A percentile compares a stretch with the other conserved stretches of the same genome.
These are phyloP conservation scores for Megalopta genalis DNA, from an alignment of 1,140 invertebrate species.

Conservation along the genomic window DNA sequence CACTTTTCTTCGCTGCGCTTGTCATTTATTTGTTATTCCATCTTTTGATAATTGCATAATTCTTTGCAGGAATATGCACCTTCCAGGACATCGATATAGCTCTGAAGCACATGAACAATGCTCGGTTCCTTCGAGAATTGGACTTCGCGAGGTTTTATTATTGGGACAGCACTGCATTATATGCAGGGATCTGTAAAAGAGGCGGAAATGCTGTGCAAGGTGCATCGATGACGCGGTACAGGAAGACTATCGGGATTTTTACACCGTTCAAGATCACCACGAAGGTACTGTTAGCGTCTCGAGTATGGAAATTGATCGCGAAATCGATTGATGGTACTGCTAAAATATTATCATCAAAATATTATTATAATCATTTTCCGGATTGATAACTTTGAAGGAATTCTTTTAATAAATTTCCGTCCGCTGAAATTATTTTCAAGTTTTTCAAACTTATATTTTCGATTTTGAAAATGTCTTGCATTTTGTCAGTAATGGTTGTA, in stretches of 20 bases:
- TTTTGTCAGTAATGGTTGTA: no score
- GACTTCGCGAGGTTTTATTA: conserved; percentile 92
- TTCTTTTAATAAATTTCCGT: no score
- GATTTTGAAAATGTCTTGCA: no score
- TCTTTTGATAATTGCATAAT: background rate
- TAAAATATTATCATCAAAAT: no score
- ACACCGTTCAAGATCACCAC: conserved; percentile 87
- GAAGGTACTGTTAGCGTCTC: conserved; percentile 79
- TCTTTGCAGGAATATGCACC: conserved; percentile 85
- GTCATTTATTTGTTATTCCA: no score
- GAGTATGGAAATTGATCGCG: background rate
- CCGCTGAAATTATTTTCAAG: no score
- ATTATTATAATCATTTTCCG: no score
- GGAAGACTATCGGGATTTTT: conserved; percentile 88
- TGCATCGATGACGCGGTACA: conserved; percentile 88
- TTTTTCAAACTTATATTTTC: no score
- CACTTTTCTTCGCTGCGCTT: no score
- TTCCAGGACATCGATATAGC: conserved; percentile 91
- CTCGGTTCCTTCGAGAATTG: conserved; percentile 89
- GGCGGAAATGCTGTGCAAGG: conserved; percentile 86
- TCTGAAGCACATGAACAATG: conserved; percentile 92
- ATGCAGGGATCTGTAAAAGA: conserved; percentile 81
- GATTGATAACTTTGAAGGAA: no score
- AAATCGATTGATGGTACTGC: no score
- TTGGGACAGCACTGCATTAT: conserved; percentile 86